A percentile compares a stretch with the other conserved stretches of the same genome.
Evolutionary conservation across 2,113 vertebrate genomes (phyloP).

Genomic region (Phycodurus eques): DNA sequence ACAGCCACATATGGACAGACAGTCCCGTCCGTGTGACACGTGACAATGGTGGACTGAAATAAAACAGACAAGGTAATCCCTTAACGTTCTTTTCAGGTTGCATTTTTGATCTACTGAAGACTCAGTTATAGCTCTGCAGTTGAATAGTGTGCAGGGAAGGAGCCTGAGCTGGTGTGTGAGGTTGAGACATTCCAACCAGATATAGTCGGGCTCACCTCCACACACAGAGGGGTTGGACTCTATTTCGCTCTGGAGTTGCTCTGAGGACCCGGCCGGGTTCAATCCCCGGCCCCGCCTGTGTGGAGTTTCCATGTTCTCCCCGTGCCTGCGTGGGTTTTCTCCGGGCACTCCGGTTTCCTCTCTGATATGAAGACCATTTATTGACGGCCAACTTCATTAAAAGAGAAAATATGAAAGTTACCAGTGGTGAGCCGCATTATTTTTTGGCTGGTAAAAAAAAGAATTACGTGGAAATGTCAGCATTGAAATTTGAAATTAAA

Average conservation of each 20-base stretch:
- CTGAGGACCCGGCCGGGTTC: too few species aligned
- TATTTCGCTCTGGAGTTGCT: too few species aligned
- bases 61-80: constrained; percentile 49
- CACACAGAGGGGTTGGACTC: too few species aligned
- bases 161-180: too few species aligned
- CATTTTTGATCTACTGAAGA: constrained; percentile 44
- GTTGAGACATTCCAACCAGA: too few species aligned
- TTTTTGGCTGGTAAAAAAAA: not conserved
- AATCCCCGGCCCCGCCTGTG: too few species aligned
- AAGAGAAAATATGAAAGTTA: not conserved
- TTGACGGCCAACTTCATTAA: too few species aligned
- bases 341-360: too few species aligned
- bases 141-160: not conserved
- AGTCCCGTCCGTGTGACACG: constrained; percentile 30
- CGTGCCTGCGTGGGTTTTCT: too few species aligned
- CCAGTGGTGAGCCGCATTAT: not conserved
- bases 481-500: constrained; percentile 46
- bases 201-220: too few species aligned
- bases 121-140: constrained; percentile 47
- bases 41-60: constrained; percentile 48
- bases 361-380: too few species aligned
- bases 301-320: too few species aligned
- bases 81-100: constrained; percentile 48
- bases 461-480: constrained; percentile 34
- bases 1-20: constrained; percentile 26